phyloP scores from a whole-genome alignment of 2,888 invertebrate species.

The Morinoia aosen region DNA sequence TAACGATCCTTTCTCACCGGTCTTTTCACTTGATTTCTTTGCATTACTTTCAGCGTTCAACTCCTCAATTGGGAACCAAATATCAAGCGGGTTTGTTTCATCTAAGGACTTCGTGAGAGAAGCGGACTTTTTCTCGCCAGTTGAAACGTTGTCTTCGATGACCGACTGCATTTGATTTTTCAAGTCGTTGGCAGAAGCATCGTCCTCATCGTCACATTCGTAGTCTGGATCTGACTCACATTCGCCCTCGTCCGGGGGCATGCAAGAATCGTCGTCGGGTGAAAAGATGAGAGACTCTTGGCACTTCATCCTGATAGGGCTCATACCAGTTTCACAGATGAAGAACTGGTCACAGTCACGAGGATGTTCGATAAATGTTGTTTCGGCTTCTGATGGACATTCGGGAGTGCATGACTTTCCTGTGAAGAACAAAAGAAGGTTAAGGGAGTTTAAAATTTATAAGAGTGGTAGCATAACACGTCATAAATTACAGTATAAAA shows the following conservation, averaged over 20 bases:
- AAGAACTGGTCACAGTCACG: not conserved
- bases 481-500: not conserved
- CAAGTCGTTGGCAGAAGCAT: not conserved
- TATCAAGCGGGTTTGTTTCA: not conserved
- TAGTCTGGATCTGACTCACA: not conserved
- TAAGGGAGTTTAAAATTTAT: not conserved
- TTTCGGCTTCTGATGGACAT: not conserved
- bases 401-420: not conserved
- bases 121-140: not conserved
- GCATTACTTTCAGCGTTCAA: not conserved
- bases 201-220: not conserved
- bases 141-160: not conserved
- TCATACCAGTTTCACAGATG: not conserved
- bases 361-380: not conserved
- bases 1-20: not conserved
- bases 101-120: not conserved
- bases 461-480: not conserved
- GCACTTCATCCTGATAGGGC: not conserved
- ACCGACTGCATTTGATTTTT: not conserved
- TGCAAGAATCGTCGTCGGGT: not conserved
- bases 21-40: not conserved
- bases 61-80: not conserved
- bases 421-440: not conserved
- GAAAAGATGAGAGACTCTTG: not conserved
- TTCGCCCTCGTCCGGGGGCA: not conserved